These are phyloP conservation scores for Notodonta ziczac DNA, from an alignment of 2,888 invertebrate species.

Conservation along the genomic window DNA sequence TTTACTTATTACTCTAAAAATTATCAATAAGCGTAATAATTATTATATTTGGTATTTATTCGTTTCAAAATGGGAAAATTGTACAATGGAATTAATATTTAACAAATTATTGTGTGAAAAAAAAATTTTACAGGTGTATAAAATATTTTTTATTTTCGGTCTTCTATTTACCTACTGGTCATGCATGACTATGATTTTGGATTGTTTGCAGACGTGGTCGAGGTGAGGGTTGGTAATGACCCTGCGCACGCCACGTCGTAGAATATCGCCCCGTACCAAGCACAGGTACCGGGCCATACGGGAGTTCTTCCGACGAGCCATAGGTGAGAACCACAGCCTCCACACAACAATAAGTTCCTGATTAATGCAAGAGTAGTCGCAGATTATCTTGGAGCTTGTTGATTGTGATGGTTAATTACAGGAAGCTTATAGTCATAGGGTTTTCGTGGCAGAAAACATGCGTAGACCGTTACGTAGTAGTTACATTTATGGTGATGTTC, in stretches of 20 bases:
- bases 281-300: conserved; percentile 67
- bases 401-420: too few species aligned
- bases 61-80: conserved; percentile 45
- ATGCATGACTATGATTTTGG: conserved; percentile 1
- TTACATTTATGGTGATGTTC: conserved; percentile 24
- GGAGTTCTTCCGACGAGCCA: conserved; percentile 65
- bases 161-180: background rate
- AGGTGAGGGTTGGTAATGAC: conserved; percentile 59
- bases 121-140: conserved; percentile 10
- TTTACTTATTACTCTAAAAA: conserved; percentile 57
- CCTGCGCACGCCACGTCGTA: conserved; percentile 70
- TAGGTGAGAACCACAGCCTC: conserved; percentile 50
- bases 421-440: too few species aligned
- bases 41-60: conserved; percentile 36
- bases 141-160: background rate
- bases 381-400: too few species aligned
- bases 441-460: too few species aligned
- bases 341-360: background rate
- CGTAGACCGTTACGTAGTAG: background rate
- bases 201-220: conserved; percentile 29
- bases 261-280: conserved; percentile 73
- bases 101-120: conserved; percentile 27
- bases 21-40: conserved; percentile 62
- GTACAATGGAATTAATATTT: conserved; percentile 36
- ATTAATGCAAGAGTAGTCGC: too few species aligned